A percentile compares a stretch with the other conserved stretches of the same genome.
Conservation (phyloP, 2,888 invertebrate species). For the Pristionchus maxplancki region DNA sequence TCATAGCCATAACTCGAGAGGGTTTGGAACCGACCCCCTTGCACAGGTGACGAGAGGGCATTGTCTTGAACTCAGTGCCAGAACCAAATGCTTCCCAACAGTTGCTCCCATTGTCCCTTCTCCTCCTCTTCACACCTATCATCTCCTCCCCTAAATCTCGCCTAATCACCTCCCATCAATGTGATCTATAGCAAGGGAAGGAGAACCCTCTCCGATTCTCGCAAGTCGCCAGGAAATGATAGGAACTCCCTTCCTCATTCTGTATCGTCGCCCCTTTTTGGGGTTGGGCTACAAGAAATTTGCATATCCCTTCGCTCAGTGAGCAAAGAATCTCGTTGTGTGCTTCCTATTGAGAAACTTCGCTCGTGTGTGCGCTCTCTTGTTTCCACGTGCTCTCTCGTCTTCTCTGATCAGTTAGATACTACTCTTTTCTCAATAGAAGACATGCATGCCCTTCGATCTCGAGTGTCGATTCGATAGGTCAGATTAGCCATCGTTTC, state of each 20-base stretch:
- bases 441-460: neutral
- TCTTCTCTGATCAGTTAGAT: neutral
- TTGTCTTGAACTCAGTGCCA: neutral
- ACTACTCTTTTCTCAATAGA: neutral
- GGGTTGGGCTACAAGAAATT: neutral
- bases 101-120: constrained; percentile 8
- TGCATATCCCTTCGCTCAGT: constrained; percentile 28
- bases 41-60: too few species aligned
- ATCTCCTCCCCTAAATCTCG: neutral
- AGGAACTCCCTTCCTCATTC: neutral
- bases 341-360: constrained; percentile 38
- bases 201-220: neutral
- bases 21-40: too few species aligned
- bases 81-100: neutral
- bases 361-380: neutral
- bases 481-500: neutral
- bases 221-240: neutral
- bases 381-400: neutral
- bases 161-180: constrained; percentile 21
- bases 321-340: neutral
- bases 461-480: neutral
- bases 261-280: neutral
- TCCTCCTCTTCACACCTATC: constrained; percentile 23
- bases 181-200: constrained; percentile 18
- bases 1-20: neutral